Evolutionary conservation across 2,888 invertebrate genomes (phyloP).

Genomic region (Pristionchus fissidentatus): DNA sequence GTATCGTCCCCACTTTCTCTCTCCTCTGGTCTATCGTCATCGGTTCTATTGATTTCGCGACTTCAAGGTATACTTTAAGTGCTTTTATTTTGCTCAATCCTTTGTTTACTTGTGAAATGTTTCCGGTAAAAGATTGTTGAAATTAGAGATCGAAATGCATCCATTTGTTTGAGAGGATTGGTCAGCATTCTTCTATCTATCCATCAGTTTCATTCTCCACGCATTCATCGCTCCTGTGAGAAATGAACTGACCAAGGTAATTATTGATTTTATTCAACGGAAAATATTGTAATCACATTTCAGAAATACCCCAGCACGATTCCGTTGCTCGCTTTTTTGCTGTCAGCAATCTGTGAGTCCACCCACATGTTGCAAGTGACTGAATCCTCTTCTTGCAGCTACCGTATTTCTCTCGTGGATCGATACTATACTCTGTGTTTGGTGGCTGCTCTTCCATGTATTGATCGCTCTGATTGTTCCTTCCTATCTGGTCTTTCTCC

Average conservation of each 20-base stretch:
- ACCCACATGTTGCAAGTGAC: neutral
- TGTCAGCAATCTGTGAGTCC: neutral
- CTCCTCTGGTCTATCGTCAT: conserved; percentile 94
- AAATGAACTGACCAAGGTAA: conserved; percentile 19
- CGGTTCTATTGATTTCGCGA: conserved; percentile 93
- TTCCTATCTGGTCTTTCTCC: conserved; percentile 21
- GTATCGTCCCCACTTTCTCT: conserved; percentile 92
- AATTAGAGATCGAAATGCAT: too few species aligned
- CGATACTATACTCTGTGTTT: neutral
- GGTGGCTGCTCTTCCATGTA: conserved; percentile 21
- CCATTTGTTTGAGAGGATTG: conserved; percentile 82
- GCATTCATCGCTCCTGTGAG: conserved; percentile 48
- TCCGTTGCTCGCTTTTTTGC: neutral
- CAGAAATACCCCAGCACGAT: conserved; percentile 2
- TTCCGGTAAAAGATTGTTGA: too few species aligned
- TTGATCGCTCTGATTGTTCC: neutral
- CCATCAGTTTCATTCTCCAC: conserved; percentile 85
- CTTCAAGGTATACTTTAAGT: conserved; percentile 78
- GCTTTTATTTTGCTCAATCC: too few species aligned
- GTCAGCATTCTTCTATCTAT: conserved; percentile 91
- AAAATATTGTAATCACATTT: neutral
- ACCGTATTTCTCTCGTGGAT: conserved; percentile 24
- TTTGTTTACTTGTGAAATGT: too few species aligned
- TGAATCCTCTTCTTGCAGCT: neutral
- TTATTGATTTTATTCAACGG: neutral